Percentiles rank a stretch among this genome's conserved stretches.
Conservation (phyloP, 2,797 vertebrate species). For the Synanceia verrucosa region DNA sequence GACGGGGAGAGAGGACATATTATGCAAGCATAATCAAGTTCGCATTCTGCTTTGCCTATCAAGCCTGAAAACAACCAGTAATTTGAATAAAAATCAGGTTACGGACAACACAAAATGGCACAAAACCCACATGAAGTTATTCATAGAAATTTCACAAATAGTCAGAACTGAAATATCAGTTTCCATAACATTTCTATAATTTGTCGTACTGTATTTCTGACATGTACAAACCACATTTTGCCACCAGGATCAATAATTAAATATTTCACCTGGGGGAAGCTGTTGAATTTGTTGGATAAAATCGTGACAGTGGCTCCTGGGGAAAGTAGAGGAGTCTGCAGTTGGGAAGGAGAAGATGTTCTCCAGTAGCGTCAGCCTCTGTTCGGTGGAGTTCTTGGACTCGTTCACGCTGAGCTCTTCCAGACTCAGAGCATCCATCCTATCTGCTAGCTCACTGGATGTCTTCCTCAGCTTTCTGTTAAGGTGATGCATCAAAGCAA, state of each 20-base stretch:
- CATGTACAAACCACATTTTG: background rate
- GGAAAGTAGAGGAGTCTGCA: slow-evolving; percentile 70
- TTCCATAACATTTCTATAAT: background rate
- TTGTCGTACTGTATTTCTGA: background rate
- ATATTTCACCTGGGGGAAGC: slow-evolving; percentile 64
- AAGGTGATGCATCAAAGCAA: background rate
- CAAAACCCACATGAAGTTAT: too few relatives aligned
- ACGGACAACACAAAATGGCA: background rate
- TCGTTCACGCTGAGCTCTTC: slow-evolving; percentile 46
- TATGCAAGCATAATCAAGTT: background rate
- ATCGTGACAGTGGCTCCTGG: slow-evolving; percentile 68
- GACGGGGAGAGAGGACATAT: background rate
- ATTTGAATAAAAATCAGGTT: background rate
- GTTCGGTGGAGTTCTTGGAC: slow-evolving; percentile 17
- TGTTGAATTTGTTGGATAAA: slow-evolving; percentile 76
- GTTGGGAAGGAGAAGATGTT: slow-evolving; percentile 84
- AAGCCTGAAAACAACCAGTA: background rate
- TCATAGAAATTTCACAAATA: too few relatives aligned
- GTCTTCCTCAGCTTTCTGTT: slow-evolving; percentile 87
- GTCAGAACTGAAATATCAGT: background rate
- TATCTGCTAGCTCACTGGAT: slow-evolving; percentile 72
- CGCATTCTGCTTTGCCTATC: background rate
- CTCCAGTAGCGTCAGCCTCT: slow-evolving; percentile 77
- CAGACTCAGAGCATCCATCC: slow-evolving; percentile 81
- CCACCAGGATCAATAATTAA: background rate